These are phyloP conservation scores for Atta cephalotes DNA, from an alignment of 1,140 invertebrate species.

Conservation along the genomic window DNA sequence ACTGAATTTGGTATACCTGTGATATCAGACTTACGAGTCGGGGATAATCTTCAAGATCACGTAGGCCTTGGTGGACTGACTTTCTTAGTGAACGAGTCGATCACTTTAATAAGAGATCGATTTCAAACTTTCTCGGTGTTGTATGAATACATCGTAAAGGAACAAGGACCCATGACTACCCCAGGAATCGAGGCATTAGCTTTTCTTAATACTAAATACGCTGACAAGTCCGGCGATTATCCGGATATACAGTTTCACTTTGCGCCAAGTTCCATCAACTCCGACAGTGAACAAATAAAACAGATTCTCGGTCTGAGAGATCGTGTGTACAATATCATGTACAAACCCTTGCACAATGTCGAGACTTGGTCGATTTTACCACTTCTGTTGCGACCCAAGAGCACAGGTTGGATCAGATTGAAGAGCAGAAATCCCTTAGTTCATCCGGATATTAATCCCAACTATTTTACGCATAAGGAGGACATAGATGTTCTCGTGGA, in stretches of 20 bases:
- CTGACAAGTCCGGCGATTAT: conserved; percentile 90
- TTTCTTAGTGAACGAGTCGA: conserved; percentile 92
- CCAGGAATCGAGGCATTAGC: conserved; percentile 94
- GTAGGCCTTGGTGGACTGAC: conserved; percentile 94
- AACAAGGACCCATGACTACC: conserved; percentile 92
- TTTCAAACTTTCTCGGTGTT: conserved; percentile 92
- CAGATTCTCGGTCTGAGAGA: conserved; percentile 92
- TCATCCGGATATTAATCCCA: conserved; percentile 95
- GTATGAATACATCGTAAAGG: conserved; percentile 93
- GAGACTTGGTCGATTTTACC: conserved; percentile 95
- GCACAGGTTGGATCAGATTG: conserved; percentile 93
- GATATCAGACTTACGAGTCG: conserved; percentile 91
- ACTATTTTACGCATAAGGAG: conserved; percentile 94
- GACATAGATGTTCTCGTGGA: conserved; percentile 92
- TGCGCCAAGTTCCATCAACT: conserved; percentile 92
- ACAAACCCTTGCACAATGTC: conserved; percentile 91
- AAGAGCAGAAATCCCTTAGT: conserved; percentile 92
- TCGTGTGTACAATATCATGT: conserved; percentile 93
- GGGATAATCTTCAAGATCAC: conserved; percentile 94
- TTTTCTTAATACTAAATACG: conserved; percentile 94
- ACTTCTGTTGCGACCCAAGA: conserved; percentile 92
- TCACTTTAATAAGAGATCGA: conserved; percentile 92
- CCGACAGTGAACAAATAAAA: conserved; percentile 92
- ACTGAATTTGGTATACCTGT: conserved; percentile 91
- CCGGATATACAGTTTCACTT: conserved; percentile 96